Base-by-base conservation (phyloP, 2,888 invertebrate species). In the Capitulum mitella region DNA sequence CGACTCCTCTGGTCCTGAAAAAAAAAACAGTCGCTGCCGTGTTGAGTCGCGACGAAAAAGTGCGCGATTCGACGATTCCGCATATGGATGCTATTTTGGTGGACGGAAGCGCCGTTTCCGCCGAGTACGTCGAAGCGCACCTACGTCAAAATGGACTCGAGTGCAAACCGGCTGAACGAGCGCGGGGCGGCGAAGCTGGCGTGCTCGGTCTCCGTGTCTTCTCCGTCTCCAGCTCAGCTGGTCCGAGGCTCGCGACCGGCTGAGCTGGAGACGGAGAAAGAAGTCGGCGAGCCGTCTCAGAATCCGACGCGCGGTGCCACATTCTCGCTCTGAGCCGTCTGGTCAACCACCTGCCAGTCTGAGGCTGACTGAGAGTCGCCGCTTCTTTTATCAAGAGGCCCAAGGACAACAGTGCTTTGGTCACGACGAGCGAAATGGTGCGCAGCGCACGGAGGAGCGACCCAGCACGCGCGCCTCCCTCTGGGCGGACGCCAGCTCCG, bases 401-500 rank as follows among this genome's bases (percentile, higher is more conserved):
- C 29, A 58, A 37, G 12, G 58, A 78, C 29, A 22, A 34, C 26
- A 12, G 16, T 8, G 26, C 74, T 37, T 19, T n/a, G 19, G 34
- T n/a, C 5, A 74, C 74, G 78, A 34, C 74, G 34, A 12, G 37
- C 32, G 70, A 78, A 51, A 76, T 43, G 29, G 76, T 76, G 29
- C 19, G 61, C 19, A n/a, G 76, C 32, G 78, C 76, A 22, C 43
- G 77, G 40, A 26, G 34, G 40, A 46, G 77, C 14, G 79, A 79
- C 40, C 61, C 79, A 14, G 78, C 34, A 58, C 34, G 22, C 54
- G 58, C 8, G 78, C 75, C 5, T 54, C 75, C 19, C n/a, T 76
- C 51, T 76, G 58, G 76, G 76, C 76, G 12, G 76, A 78, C n/a
- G 78, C 37, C 26, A 78, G 76, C 48, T 76, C 76, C 34, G 46